These are phyloP conservation scores for Lepidurus arcticus DNA, from an alignment of 1,140 invertebrate species.

Conservation along the genomic window DNA sequence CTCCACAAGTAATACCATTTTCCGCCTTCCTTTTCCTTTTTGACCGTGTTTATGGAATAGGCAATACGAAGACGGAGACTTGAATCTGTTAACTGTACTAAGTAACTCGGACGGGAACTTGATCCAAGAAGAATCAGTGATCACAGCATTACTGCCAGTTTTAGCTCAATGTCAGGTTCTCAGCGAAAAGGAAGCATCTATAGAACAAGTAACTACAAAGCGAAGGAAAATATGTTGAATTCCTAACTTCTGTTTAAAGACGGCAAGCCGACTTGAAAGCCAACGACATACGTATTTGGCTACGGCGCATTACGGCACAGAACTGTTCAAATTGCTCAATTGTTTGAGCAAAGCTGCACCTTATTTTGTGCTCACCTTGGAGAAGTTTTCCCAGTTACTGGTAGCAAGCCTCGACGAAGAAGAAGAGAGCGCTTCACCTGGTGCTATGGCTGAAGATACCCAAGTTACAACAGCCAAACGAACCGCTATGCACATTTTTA, in stretches of 20 bases:
- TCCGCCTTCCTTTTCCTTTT: too few species aligned
- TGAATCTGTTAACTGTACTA: slow-evolving; percentile 26
- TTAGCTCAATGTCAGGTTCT: slow-evolving; percentile 28
- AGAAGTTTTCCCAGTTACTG: slow-evolving; percentile 7
- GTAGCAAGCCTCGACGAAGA: slow-evolving; percentile 30
- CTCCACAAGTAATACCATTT: background rate
- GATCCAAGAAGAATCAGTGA: slow-evolving; percentile 31
- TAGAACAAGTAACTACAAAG: background rate
- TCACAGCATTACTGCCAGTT: slow-evolving; percentile 28
- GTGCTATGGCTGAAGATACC: background rate
- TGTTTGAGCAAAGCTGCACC: background rate
- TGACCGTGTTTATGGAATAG: too few species aligned
- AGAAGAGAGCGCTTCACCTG: background rate
- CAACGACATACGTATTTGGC: background rate
- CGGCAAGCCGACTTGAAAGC: background rate
- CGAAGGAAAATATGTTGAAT: too few species aligned
- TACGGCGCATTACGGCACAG: background rate
- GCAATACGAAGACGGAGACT: slow-evolving; percentile 26
- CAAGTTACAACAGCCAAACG: background rate
- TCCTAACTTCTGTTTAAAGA: background rate
- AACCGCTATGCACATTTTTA: background rate
- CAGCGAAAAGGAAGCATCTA: slow-evolving; percentile 26
- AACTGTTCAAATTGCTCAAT: background rate
- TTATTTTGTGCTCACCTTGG: background rate
- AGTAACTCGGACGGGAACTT: slow-evolving; percentile 3